Evolutionary conservation across 1,140 invertebrate genomes (phyloP).

Genomic region (Apis cerana): DNA sequence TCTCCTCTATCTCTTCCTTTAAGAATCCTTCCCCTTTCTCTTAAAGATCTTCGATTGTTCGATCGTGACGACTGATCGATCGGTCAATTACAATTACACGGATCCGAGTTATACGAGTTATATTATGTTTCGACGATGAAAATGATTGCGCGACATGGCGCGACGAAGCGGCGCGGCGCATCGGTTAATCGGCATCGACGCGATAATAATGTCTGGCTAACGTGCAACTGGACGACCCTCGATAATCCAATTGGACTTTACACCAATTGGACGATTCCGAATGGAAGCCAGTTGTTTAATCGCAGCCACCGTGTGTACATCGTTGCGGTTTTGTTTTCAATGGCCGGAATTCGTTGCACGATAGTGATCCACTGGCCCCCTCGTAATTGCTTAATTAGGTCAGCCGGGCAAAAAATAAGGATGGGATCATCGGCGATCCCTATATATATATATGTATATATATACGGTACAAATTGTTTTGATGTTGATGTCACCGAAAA

Average conservation of each 20-base stretch:
- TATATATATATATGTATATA: too few species aligned
- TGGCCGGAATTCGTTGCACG: conserved; percentile 22
- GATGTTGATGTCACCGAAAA: conserved; percentile 44
- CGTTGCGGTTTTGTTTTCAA: conserved; percentile 28
- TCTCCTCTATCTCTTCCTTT: not conserved
- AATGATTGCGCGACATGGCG: not conserved
- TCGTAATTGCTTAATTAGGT: conserved; percentile 61
- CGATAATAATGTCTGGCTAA: conserved; percentile 53
- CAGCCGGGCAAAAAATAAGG: conserved; percentile 39
- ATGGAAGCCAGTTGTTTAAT: conserved; percentile 14
- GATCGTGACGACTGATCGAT: not conserved
- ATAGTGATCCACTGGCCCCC: conserved; percentile 30
- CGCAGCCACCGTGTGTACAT: conserved; percentile 22
- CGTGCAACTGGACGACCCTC: conserved; percentile 48
- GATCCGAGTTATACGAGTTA: not conserved
- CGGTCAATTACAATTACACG: not conserved
- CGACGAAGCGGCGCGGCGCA: not conserved
- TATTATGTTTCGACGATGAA: conserved; percentile 12
- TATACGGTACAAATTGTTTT: conserved; percentile 12
- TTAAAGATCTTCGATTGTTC: not conserved
- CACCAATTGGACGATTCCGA: conserved; percentile 34
- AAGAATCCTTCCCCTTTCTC: not conserved
- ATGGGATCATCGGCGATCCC: conserved; percentile 30
- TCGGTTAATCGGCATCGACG: conserved; percentile 31
- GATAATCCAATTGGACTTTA: conserved; percentile 55